Evolutionary conservation across 30 jellyfish, hydroid and myxozoan genomes (phyloP), one percentile per base, ranked within the genome.

Genomic region (Aurelia sp.): DNA sequence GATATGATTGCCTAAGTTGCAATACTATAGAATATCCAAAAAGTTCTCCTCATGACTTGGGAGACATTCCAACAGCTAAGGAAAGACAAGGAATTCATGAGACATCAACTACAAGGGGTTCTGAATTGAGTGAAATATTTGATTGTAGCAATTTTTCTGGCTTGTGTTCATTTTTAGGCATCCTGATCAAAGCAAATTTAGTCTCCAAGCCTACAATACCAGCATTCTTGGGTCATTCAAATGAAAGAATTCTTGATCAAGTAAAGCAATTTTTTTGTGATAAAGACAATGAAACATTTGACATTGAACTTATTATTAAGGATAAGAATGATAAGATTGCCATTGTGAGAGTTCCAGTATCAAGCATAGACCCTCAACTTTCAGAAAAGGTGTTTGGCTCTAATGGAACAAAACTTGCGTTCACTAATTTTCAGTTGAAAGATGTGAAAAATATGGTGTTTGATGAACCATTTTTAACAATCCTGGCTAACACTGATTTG

Each of bases 261-360:
- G 23, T 71, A 17, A 71, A 71, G 27, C 37, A n/a, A 18, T 0
- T 18, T 9, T 71, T 27, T 50, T 18, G 7, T 8, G 35, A 40
- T 30, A 11, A 50, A 17, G n/a, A 41, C 27, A 61, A 50, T 2
- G 13, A 6, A 22, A 59, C 58, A n/a, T 23, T 23, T 1, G 66
- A 76, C 11, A 44, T 58, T 23, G 62, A 19, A 59, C 18, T 76
- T 12, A 37, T 76, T 11, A 27, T 62, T 16, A 8, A 60, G 27
- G 87, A 76, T 59, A 15, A 30, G 30, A 19, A 73, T 13, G 50
- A 73, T 51, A 48, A 17, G 58, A 18, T 41, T 48, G 84, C 84
- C 58, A 51, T 44, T 20, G 71, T 73, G 51, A 52, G 51, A 15
- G 7, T 44, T 21, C 84, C 84, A 17, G 21, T 11, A 16, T 41